Evolutionary conservation across 2,113 vertebrate species (phyloP), one percentile per base, ranked within the genome.

Genomic region (Balaeniceps rex): DNA sequence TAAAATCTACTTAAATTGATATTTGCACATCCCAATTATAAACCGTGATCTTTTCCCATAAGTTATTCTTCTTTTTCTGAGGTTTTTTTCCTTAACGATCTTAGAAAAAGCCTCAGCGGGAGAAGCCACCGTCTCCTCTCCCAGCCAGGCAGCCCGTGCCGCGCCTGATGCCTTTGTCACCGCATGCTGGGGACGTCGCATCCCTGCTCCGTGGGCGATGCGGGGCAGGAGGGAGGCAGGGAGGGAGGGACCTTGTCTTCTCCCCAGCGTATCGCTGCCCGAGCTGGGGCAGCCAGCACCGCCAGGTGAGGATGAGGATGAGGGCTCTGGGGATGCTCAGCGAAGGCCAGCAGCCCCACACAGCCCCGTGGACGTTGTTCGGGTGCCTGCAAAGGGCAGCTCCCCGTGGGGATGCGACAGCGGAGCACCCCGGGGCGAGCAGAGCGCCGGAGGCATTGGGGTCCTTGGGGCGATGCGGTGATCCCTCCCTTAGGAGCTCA

Each of bases 401-500:
- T 33, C 23, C 54, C 72, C 44, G 0, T 0, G 2, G 21, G 19
- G 4, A 10, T 1, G 0, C 0, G 12, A 38, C 42, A 13, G 12
- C 3, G 63, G 71, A 38, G 51, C n/a, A 24, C 11, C 12, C 31
- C 13, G 0, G 0, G 21, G 34, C 7, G 57, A 44, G 29, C 31
- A 18, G 55, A 26, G 65, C 0, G 2, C 19, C 3, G 77, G 58
- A 34, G 21, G 5, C 10, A 0, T 0, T 5, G 49, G 42, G 46
- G 17, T 11, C 51, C 68, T 11, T 3, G 5, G 38, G 49, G 17
- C 0, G 0, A 4, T 0, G 28, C 2, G 4, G 14, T 9, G n/a
- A 19, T 4, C 18, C 24, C 58, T 23, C 51, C 46, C 28, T 4
- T 1, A 4, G 9, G 26, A 5, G 22, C 31, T 33, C 72, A 2